A percentile compares a stretch with the other conserved stretches of the same genome.
Evolutionary conservation across 2,888 invertebrate species (phyloP).

Genomic region (Noctua comes): DNA sequence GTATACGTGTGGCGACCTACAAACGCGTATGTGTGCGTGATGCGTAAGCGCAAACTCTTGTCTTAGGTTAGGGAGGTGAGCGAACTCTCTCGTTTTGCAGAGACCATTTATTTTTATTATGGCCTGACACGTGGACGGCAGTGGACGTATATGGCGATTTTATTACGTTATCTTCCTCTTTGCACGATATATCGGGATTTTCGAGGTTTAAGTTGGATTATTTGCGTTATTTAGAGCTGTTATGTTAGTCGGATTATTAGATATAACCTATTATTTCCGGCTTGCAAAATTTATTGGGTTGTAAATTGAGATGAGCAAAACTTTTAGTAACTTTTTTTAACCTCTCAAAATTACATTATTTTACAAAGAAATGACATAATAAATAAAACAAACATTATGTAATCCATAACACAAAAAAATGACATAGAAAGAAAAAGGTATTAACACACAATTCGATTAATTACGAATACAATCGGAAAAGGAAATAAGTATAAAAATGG

Average conservation of each 20-base stretch:
- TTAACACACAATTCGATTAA: slow-evolving; percentile 82
- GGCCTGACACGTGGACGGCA: slow-evolving; percentile 85
- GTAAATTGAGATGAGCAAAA: neutral
- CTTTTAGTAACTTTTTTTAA: neutral
- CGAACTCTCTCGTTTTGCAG: slow-evolving; percentile 87
- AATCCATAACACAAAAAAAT: slow-evolving; percentile 56
- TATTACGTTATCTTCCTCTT: slow-evolving; percentile 85
- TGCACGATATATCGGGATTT: slow-evolving; percentile 67
- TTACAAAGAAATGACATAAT: neutral
- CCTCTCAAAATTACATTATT: neutral
- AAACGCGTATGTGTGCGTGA: slow-evolving; percentile 78
- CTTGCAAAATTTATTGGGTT: slow-evolving; percentile 11
- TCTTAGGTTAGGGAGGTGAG: slow-evolving; percentile 91
- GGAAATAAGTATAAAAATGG: slow-evolving; percentile 78
- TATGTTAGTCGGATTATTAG: slow-evolving; percentile 30
- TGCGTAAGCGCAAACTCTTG: slow-evolving; percentile 86
- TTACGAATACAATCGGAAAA: slow-evolving; percentile 76
- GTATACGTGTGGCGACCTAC: slow-evolving; percentile 76
- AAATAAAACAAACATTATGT: slow-evolving; percentile 51
- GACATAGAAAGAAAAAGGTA: slow-evolving; percentile 67
- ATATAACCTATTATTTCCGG: slow-evolving; percentile 33
- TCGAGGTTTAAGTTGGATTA: slow-evolving; percentile 50
- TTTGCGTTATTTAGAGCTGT: slow-evolving; percentile 48
- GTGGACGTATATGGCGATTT: slow-evolving; percentile 80
- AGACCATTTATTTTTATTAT: slow-evolving; percentile 90